Percentiles rank a stretch among this genome's conserved stretches.
Evolutionary conservation across 2,797 vertebrate species (phyloP).

Genomic region (Danio jaintianensis): DNA sequence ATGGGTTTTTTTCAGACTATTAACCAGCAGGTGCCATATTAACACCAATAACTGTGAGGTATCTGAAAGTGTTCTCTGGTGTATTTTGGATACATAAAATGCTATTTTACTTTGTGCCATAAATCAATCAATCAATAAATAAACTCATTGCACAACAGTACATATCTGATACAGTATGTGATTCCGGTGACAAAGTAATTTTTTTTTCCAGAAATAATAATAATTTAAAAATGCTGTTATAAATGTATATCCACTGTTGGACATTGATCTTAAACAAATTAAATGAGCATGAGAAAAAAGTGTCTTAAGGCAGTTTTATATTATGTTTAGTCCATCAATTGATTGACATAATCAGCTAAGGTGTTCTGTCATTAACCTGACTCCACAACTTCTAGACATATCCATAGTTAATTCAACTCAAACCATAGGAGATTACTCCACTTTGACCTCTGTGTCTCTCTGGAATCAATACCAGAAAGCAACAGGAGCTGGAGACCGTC

Average conservation of each 20-base stretch:
- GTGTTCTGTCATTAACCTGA: neutral
- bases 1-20: too few relatives aligned
- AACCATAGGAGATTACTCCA: constrained; percentile 53
- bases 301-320: neutral
- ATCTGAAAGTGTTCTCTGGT: too few relatives aligned
- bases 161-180: neutral
- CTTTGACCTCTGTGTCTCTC: constrained; percentile 64
- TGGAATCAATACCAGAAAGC: constrained; percentile 70
- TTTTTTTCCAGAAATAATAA: too few relatives aligned
- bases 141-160: neutral
- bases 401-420: neutral
- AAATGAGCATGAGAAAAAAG: too few relatives aligned
- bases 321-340: neutral
- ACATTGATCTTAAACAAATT: too few relatives aligned
- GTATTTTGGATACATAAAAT: neutral
- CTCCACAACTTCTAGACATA: neutral
- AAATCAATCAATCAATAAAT: neutral
- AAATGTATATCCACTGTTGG: neutral
- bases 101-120: neutral
- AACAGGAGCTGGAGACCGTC: constrained; percentile 66
- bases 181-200: neutral
- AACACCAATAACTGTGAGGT: too few relatives aligned
- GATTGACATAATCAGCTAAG: neutral
- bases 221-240: too few relatives aligned
- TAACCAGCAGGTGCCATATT: too few relatives aligned